Percentiles rank a stretch among this genome's conserved stretches.
These are phyloP conservation scores for Acromyrmex charruanus DNA, from an alignment of 1,140 invertebrate species.

Conservation along the genomic window DNA sequence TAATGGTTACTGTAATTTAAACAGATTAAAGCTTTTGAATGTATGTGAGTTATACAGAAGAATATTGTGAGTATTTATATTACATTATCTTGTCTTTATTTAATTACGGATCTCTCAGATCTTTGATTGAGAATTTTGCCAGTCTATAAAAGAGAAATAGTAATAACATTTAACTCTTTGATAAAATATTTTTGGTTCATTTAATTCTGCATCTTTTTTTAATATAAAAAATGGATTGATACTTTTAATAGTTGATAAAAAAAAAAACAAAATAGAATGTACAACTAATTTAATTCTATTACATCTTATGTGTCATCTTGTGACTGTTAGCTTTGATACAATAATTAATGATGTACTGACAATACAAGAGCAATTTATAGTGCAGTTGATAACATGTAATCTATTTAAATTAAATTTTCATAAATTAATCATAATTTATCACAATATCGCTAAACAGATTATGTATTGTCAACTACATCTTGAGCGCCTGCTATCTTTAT, in stretches of 20 bases:
- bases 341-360: slow-evolving; percentile 8
- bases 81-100: slow-evolving; percentile 50
- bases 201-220: not conserved
- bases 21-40: slow-evolving; percentile 84
- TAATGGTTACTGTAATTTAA: slow-evolving; percentile 85
- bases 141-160: not conserved
- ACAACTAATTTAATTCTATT: slow-evolving; percentile 8
- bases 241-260: not conserved
- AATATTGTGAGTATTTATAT: slow-evolving; percentile 68
- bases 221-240: not conserved
- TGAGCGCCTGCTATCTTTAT: not conserved
- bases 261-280: slow-evolving; percentile 24
- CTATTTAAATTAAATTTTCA: slow-evolving; percentile 11
- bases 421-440: too few relatives aligned
- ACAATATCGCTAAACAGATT: slow-evolving; percentile 10
- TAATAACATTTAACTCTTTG: not conserved
- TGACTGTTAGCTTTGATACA: not conserved
- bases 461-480: not conserved
- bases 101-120: slow-evolving; percentile 3
- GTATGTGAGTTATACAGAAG: slow-evolving; percentile 72
- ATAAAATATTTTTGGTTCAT: not conserved
- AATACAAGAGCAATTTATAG: not conserved
- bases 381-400: slow-evolving; percentile 5
- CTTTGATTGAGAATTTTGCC: not conserved
- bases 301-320: not conserved